Evolutionary conservation across 2,113 vertebrate species (phyloP), one percentile per base, ranked within the genome.

Genomic region (Strigops habroptila): DNA sequence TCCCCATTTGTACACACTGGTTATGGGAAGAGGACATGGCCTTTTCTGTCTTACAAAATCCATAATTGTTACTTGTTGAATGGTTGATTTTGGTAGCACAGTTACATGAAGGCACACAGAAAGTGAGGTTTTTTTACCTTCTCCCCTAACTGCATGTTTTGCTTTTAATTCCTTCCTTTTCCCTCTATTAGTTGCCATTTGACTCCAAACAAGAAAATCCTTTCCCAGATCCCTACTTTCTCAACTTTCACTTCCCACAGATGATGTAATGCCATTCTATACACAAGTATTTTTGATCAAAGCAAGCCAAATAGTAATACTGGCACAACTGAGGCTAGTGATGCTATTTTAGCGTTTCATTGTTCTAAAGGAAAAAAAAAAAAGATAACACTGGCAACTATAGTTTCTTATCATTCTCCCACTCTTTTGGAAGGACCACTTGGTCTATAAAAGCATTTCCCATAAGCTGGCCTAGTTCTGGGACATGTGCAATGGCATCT

Each of bases 401-500:
- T 13, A 22, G 3, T 78, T 28, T 62, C 22, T 28, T 53, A 3
- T 9, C 0, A 0, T 71, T 18, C 31, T 55, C 18, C 31, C 37
- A 9, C 4, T 33, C 16, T 65, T 37, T 59, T 28, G 31, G 44
- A 69, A 70, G 39, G 22, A 31, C 14, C 9, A 39, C 9, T 23
- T 30, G 30, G 3, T 52, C 71, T 37, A 8, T 5, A 16, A 35
- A 44, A 52, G 14, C 75, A 9, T 28, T 77, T 37, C 41, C 69
- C 70, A 43, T 5, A n/a, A 18, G 4, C 8, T 59, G 53, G 30
- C 10, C 39, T 28, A 12, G 1, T 17, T 76, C 4, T n/a, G 68
- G 35, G 63, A 12, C 0, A 4, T 2, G 8, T 12, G 30, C 0
- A 1, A 35, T 12, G 46, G 11, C 25, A 28, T 5, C 39, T 63